A percentile compares a stretch with the other conserved stretches of the same genome.
phyloP scores from a whole-genome alignment of 2,113 vertebrate species.

The Lucifuga dentata region DNA sequence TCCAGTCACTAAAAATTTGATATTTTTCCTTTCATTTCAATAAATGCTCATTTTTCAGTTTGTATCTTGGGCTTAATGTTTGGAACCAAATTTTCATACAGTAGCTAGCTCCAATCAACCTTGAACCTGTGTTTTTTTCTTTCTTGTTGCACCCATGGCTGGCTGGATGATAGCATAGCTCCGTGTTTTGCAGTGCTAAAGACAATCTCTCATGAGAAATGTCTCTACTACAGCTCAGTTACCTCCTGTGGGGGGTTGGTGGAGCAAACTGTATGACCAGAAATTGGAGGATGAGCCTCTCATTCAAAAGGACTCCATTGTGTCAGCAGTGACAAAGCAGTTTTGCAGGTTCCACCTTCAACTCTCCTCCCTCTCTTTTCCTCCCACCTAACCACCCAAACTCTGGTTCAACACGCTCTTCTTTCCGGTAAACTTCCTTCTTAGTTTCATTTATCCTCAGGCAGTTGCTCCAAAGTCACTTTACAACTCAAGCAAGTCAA shows the following conservation, averaged over 20 bases:
- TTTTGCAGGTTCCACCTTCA: conserved; percentile 76
- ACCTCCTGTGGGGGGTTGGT: conserved; percentile 21
- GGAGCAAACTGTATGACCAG: conserved; percentile 28
- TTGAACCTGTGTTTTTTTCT: neutral
- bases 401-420: conserved; percentile 32
- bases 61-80: too few species aligned
- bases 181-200: conserved; percentile 2
- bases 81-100: too few species aligned
- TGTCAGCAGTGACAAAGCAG: conserved; percentile 80
- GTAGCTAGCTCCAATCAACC: neutral
- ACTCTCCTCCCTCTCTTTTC: conserved; percentile 31
- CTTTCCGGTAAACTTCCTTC: conserved; percentile 57
- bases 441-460: conserved; percentile 67
- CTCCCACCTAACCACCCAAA: conserved; percentile 27
- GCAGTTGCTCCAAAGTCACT: conserved; percentile 32
- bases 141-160: neutral
- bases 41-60: too few species aligned
- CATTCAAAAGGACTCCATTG: conserved; percentile 53
- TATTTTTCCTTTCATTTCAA: too few species aligned
- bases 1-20: too few species aligned
- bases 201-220: neutral
- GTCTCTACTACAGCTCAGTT: conserved; percentile 16
- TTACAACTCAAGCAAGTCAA: conserved; percentile 13
- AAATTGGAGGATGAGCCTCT: conserved; percentile 43
- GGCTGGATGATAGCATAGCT: neutral